Base-by-base conservation (phyloP, 2,888 invertebrate genomes). In the Euplagia quadripunctaria region DNA sequence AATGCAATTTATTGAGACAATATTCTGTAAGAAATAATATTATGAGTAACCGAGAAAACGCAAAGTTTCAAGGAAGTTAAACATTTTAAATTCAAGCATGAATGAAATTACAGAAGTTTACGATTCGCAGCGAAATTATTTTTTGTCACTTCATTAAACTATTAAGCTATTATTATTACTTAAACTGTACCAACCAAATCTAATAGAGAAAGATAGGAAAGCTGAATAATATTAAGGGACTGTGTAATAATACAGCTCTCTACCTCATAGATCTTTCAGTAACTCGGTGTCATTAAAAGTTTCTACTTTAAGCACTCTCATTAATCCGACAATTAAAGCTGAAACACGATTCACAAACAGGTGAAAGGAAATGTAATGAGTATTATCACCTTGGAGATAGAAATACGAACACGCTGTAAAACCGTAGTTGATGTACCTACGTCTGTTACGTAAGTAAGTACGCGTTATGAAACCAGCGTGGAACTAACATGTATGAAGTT, bases 401-500 rank as follows among this genome's bases (percentile, higher is more conserved):
- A 74, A 68, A 75, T 66, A 67, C 41, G 64, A 70, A 55, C 20
- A 46, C 9, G 5, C 68, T 46, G 55, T 72, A 72, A 61, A 74
- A 76, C 74, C 71, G 77, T 81, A 68, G 68, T 61, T 42, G 58
- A 64, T 20, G 74, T 73, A 49, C 58, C 43, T 64, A 42, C 20
- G 16, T 55, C 8, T 31, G 3, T 52, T 42, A 64, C 9, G 68
- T 73, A 46, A 4, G 43, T 43, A 43, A 8, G 12, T 20, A 61
- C 66, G 70, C 69, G 70, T 79, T 78, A 74, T 68, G 74, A 76
- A 67, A 67, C 64, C 67, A n/a, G 42, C 65, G 49, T 75, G 75
- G 72, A 72, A 74, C 72, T 74, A 75, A 76, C 74, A 65, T 63
- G 46, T 76, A 71, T 68, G 49, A 64, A 74, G 70, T 75, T 78